Evolutionary conservation across 2,888 invertebrate species (phyloP).

Genomic region (Plebejus melissa): DNA sequence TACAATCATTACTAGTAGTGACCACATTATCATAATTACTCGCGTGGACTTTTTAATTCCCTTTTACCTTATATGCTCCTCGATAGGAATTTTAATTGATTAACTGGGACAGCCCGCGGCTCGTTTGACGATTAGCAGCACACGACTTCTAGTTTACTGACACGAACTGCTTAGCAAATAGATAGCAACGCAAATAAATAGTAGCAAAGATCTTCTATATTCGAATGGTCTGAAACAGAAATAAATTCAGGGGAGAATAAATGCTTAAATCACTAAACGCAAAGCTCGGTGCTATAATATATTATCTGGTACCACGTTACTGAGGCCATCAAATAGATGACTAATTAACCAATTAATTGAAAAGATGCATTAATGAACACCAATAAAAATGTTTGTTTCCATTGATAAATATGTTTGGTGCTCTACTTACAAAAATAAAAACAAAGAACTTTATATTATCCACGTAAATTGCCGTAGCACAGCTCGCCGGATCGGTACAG

Average conservation of each 20-base stretch:
- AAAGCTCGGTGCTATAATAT: not conserved
- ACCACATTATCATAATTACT: conserved; percentile 30
- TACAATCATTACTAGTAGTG: conserved; percentile 33
- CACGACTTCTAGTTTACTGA: not conserved
- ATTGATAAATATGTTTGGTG: not conserved
- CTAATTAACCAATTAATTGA: not conserved
- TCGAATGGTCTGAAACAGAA: not conserved
- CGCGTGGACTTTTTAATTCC: conserved; percentile 25
- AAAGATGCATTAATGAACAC: not conserved
- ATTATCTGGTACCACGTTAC: not conserved
- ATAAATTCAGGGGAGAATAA: not conserved
- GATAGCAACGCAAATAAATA: not conserved
- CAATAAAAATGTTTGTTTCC: not conserved
- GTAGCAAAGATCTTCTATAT: not conserved
- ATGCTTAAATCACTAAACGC: not conserved
- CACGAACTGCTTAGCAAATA: not conserved
- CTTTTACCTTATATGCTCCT: not conserved
- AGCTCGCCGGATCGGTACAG: conserved; percentile 9
- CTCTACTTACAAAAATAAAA: not conserved
- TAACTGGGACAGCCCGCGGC: not conserved
- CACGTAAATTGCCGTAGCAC: not conserved
- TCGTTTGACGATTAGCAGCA: not conserved
- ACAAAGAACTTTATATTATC: conserved; percentile 8
- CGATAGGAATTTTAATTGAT: conserved; percentile 3
- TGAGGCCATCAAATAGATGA: not conserved